Percentiles rank a stretch among this genome's conserved stretches.
Evolutionary conservation across 92 coral and sea anemone genomes (phyloP).

Genomic region (Porites divaricata): DNA sequence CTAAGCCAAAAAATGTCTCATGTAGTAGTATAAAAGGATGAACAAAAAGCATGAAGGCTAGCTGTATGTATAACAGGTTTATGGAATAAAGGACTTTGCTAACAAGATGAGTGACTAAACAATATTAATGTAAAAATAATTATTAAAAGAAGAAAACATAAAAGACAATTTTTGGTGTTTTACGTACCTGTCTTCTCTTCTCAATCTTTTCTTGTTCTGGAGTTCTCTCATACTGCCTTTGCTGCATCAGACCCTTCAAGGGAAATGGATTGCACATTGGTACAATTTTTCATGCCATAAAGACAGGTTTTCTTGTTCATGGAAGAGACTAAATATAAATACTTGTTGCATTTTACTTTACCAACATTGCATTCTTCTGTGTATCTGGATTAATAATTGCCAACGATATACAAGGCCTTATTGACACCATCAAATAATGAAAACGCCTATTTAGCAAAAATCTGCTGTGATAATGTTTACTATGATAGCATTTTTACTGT

Average conservation of each 20-base stretch:
- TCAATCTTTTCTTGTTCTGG: conserved; percentile 98
- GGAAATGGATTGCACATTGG: too few species aligned
- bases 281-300: not conserved
- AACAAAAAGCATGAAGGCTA: too few species aligned
- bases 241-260: conserved; percentile 92
- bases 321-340: not conserved
- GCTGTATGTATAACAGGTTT: too few species aligned
- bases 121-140: too few species aligned
- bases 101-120: too few species aligned
- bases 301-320: not conserved
- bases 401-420: too few species aligned
- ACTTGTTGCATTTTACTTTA: not conserved
- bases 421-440: too few species aligned
- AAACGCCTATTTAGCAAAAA: not conserved
- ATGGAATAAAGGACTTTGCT: too few species aligned
- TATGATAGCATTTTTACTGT: too few species aligned
- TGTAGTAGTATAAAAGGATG: too few species aligned
- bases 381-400: not conserved
- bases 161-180: too few species aligned
- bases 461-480: not conserved
- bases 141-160: not conserved
- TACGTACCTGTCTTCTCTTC: conserved; percentile 89
- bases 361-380: not conserved
- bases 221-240: conserved; percentile 94
- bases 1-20: too few species aligned